phyloP scores from a whole-genome alignment of 2,797 vertebrate species.

The Triplophysa yarkandensis region DNA sequence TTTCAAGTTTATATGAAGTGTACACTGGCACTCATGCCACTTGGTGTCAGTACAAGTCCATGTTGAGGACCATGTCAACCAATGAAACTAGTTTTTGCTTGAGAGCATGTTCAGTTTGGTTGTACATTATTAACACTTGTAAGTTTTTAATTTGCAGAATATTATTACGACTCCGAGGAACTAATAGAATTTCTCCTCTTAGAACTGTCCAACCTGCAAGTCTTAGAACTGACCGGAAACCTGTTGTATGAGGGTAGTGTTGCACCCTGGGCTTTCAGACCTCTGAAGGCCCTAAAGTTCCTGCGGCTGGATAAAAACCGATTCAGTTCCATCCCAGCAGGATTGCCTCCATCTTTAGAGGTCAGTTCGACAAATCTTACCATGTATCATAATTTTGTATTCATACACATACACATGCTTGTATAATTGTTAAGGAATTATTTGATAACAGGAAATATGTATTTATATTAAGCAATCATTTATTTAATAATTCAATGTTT shows the following conservation, averaged over 20 bases:
- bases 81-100: neutral
- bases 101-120: too few relatives aligned
- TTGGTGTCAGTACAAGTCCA: slow-evolving; percentile 29
- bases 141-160: neutral
- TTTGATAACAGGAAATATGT: too few relatives aligned
- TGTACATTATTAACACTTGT: too few relatives aligned
- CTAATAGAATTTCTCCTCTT: slow-evolving; percentile 11
- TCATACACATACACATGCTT: too few relatives aligned
- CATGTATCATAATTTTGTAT: too few relatives aligned
- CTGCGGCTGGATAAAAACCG: slow-evolving; percentile 75
- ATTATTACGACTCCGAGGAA: neutral
- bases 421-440: too few relatives aligned
- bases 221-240: slow-evolving; percentile 75
- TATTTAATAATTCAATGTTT: too few relatives aligned
- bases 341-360: slow-evolving; percentile 78
- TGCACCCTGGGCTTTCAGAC: slow-evolving; percentile 70
- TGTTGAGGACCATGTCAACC: neutral
- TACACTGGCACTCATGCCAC: neutral
- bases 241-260: slow-evolving; percentile 72
- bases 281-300: slow-evolving; percentile 69
- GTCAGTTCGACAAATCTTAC: slow-evolving; percentile 59
- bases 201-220: slow-evolving; percentile 77
- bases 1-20: too few relatives aligned
- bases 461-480: too few relatives aligned
- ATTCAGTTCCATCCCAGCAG: slow-evolving; percentile 71